phyloP scores from a whole-genome alignment of 2,113 vertebrate genomes.

The Athene cunicularia region DNA sequence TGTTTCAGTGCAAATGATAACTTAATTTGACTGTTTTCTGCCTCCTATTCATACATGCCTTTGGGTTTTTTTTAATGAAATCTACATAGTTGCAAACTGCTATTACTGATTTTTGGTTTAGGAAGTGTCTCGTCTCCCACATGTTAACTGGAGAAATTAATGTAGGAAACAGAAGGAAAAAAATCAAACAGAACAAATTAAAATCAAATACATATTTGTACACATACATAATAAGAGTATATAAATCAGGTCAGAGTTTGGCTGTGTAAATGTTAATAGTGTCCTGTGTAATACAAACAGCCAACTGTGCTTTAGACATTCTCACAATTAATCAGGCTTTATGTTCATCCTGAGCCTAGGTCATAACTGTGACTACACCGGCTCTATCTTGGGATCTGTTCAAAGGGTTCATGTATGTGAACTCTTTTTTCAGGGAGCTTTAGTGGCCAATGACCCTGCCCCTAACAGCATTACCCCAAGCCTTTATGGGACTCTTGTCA shows the following conservation, averaged over 20 bases:
- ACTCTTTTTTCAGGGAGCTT: background rate
- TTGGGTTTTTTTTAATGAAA: background rate
- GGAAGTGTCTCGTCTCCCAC: background rate
- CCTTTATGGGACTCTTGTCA: background rate
- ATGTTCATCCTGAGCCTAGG: background rate
- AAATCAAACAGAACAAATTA: background rate
- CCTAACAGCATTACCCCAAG: background rate
- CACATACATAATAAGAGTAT: background rate
- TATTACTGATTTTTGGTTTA: background rate
- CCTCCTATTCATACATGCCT: background rate
- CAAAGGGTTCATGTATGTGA: background rate
- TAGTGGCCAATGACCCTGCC: background rate
- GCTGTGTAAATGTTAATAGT: background rate
- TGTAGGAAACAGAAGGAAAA: background rate
- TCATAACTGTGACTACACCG: background rate
- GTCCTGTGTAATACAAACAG: background rate
- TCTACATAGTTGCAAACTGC: background rate
- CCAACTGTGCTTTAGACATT: background rate
- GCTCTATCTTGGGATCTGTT: background rate
- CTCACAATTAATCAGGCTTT: background rate
- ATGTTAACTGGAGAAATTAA: background rate
- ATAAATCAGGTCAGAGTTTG: slow-evolving; percentile 23
- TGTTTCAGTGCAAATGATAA: background rate
- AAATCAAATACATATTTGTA: background rate
- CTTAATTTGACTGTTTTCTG: background rate